phyloP scores from a whole-genome alignment of 2,113 vertebrate species.

The Chunga burmeisteri region DNA sequence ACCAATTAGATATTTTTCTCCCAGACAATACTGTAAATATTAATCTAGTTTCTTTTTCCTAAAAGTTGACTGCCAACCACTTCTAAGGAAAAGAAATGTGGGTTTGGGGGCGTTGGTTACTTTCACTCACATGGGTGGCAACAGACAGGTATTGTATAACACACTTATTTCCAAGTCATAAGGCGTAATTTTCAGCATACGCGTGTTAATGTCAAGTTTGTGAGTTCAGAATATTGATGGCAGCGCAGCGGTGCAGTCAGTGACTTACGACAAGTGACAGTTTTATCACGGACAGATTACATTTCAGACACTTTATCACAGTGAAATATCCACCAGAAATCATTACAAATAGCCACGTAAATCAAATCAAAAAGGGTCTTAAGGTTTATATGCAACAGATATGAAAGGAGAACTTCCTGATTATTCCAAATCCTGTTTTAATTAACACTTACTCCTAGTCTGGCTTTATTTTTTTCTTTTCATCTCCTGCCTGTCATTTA shows the following conservation, averaged over 20 bases:
- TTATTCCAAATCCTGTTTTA: slow-evolving; percentile 43
- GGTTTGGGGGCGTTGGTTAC: background rate
- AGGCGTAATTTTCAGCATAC: background rate
- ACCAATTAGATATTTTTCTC: background rate
- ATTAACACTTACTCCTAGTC: slow-evolving; percentile 12
- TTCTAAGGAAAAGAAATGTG: background rate
- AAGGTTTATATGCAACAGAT: background rate
- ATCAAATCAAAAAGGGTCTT: background rate
- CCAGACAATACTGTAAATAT: background rate
- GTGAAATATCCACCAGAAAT: background rate
- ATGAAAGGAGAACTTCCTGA: background rate
- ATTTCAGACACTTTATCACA: background rate
- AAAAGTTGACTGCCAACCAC: background rate
- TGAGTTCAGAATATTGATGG: background rate
- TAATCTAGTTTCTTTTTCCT: background rate
- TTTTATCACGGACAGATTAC: background rate
- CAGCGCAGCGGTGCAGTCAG: background rate
- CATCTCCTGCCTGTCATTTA: background rate
- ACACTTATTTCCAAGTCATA: background rate
- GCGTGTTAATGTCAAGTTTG: background rate
- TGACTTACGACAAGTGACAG: background rate
- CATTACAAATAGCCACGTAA: background rate
- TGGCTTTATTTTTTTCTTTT: slow-evolving; percentile 6
- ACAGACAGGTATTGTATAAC: background rate
- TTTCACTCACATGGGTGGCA: background rate